A percentile compares a stretch with the other conserved stretches of the same genome.
These are phyloP conservation scores for Acronicta psi DNA, from an alignment of 2,888 invertebrate genomes.

Conservation along the genomic window DNA sequence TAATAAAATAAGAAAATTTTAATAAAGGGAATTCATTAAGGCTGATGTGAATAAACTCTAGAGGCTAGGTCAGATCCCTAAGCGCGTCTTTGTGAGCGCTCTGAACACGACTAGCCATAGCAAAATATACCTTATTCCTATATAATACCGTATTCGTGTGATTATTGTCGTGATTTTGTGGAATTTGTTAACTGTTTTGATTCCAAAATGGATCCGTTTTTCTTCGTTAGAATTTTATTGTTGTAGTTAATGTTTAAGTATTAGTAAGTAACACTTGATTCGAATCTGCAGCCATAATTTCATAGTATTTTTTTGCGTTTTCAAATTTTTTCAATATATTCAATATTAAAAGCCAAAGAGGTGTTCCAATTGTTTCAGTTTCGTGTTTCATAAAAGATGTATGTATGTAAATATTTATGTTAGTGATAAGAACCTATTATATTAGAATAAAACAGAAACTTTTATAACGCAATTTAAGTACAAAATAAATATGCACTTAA, in stretches of 20 bases:
- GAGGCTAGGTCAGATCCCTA: slow-evolving; percentile 44
- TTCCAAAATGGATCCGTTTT: slow-evolving; percentile 46
- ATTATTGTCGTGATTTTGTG: slow-evolving; percentile 25
- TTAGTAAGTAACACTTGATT: slow-evolving; percentile 16
- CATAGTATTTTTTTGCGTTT: slow-evolving; percentile 10
- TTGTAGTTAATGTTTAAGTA: slow-evolving; percentile 26
- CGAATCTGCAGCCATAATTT: slow-evolving; percentile 2
- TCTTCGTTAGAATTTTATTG: slow-evolving; percentile 35
- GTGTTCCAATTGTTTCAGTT: slow-evolving; percentile 26
- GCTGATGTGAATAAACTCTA: slow-evolving; percentile 41
- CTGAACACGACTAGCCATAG: not conserved
- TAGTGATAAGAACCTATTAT: slow-evolving; percentile 20
- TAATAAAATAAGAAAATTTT: slow-evolving; percentile 5
- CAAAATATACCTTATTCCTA: not conserved
- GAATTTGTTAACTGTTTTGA: slow-evolving; percentile 54
- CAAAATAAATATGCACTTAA: slow-evolving; percentile 63
- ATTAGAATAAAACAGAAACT: slow-evolving; percentile 29
- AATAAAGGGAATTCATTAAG: slow-evolving; percentile 33
- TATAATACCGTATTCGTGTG: not conserved
- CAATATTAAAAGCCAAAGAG: slow-evolving; percentile 52
- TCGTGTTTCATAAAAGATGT: slow-evolving; percentile 23
- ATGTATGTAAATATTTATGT: slow-evolving; percentile 61
- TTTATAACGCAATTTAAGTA: slow-evolving; percentile 64
- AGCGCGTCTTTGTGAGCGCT: not conserved
- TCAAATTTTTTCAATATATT: slow-evolving; percentile 18